These are phyloP conservation scores for Drosophila leontia DNA, from an alignment of 1,140 invertebrate genomes.

Conservation along the genomic window DNA sequence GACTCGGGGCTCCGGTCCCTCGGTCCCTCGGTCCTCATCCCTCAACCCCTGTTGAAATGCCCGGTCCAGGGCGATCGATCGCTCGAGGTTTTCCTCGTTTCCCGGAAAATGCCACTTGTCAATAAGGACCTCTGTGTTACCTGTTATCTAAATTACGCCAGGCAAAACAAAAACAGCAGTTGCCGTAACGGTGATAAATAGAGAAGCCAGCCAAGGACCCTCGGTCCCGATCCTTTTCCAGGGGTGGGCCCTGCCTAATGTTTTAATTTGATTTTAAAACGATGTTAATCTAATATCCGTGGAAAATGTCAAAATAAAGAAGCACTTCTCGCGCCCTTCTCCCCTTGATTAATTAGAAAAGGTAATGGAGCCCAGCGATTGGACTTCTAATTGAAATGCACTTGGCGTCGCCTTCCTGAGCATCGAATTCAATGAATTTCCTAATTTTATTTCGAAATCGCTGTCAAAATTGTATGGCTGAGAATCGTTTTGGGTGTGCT, in stretches of 20 bases:
- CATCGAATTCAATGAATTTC: conserved; percentile 82
- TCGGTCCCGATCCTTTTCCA: conserved; percentile 15
- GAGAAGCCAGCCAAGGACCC: conserved; percentile 35
- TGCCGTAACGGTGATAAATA: conserved; percentile 64
- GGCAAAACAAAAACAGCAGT: conserved; percentile 81
- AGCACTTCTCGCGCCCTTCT: conserved; percentile 18
- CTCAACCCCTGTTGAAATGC: conserved; percentile 50
- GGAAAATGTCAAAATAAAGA: conserved; percentile 85
- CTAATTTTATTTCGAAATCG: conserved; percentile 79
- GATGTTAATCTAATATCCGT: conserved; percentile 84
- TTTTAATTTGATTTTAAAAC: conserved; percentile 85
- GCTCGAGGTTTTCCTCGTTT: conserved; percentile 56
- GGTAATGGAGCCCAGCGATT: conserved; percentile 41
- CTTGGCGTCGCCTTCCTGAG: conserved; percentile 58
- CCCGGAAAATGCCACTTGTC: conserved; percentile 84
- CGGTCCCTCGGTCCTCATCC: conserved; percentile 7
- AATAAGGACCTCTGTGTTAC: conserved; percentile 69
- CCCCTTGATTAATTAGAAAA: conserved; percentile 71
- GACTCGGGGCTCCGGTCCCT: conserved; percentile 39
- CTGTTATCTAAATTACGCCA: conserved; percentile 84
- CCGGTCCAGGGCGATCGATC: conserved; percentile 44
- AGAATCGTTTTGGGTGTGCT: conserved; percentile 50
- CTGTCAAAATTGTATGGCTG: conserved; percentile 77
- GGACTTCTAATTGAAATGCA: conserved; percentile 78
- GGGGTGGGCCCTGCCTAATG: conserved; percentile 74